Conservation (phyloP, 2,797 vertebrate genomes). For the Trachurus trachurus region DNA sequence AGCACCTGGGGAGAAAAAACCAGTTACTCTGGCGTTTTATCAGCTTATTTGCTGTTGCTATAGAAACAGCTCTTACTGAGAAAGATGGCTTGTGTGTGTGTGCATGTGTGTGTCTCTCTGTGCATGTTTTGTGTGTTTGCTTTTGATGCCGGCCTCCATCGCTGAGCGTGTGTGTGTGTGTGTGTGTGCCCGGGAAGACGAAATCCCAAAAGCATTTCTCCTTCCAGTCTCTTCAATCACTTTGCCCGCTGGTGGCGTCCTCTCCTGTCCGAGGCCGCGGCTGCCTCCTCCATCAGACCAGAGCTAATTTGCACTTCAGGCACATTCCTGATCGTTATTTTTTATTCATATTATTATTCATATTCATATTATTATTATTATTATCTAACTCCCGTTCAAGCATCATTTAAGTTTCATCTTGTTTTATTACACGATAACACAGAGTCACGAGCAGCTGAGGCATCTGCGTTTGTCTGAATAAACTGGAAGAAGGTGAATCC, state of each 20-base stretch:
- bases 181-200: not conserved
- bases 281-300: constrained; percentile 10
- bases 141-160: constrained; percentile 36
- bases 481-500: not conserved
- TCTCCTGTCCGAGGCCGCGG: constrained; percentile 3
- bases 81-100: constrained; percentile 34
- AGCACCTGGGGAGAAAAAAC: constrained; percentile 56
- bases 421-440: constrained; percentile 31
- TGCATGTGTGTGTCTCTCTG: constrained; percentile 17
- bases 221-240: constrained; percentile 13
- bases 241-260: not conserved
- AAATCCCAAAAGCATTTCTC: constrained; percentile 53
- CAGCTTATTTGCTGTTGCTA: constrained; percentile 78
- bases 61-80: constrained; percentile 67
- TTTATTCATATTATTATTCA: too few relatives aligned
- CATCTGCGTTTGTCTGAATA: not conserved
- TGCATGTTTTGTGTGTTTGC: constrained; percentile 10
- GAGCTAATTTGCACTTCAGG: constrained; percentile 33
- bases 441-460: constrained; percentile 17
- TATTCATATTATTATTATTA: not conserved
- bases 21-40: constrained; percentile 66
- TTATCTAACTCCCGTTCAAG: constrained; percentile 3
- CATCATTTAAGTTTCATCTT: constrained; percentile 48
- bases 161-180: constrained; percentile 3
- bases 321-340: constrained; percentile 2